phyloP scores from a whole-genome alignment of 2,113 vertebrate species.

The Zapornia atra region DNA sequence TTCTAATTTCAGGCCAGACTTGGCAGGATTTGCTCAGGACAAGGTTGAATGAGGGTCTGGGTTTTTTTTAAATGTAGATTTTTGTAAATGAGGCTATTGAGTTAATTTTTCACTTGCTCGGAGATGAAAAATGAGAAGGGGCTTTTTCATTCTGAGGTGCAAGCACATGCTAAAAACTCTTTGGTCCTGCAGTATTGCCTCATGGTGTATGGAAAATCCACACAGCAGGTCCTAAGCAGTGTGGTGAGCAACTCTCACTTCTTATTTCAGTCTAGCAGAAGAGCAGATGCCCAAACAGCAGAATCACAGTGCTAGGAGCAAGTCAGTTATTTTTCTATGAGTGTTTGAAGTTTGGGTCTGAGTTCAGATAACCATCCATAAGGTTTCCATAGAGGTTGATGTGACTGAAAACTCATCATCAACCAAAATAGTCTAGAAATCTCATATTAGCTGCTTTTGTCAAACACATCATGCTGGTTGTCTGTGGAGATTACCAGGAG shows the following conservation, averaged over 20 bases:
- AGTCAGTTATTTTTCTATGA: too few species aligned
- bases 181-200: neutral
- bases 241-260: neutral
- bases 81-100: neutral
- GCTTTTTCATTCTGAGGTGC: neutral
- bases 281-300: neutral
- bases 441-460: neutral
- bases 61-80: neutral
- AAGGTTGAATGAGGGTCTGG: neutral
- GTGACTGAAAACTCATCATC: neutral
- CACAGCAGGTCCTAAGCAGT: neutral
- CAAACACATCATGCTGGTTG: neutral
- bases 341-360: neutral
- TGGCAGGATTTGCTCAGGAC: neutral
- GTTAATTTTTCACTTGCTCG: neutral
- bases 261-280: neutral
- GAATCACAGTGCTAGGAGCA: neutral
- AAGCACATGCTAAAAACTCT: neutral
- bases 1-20: neutral
- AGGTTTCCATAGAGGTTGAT: neutral
- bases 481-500: slow-evolving; percentile 12
- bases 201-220: neutral
- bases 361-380: neutral
- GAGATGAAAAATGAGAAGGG: neutral
- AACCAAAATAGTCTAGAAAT: slow-evolving; percentile 10